Conservation (phyloP, 2,888 invertebrate species). For the Cephus nigrinus region DNA sequence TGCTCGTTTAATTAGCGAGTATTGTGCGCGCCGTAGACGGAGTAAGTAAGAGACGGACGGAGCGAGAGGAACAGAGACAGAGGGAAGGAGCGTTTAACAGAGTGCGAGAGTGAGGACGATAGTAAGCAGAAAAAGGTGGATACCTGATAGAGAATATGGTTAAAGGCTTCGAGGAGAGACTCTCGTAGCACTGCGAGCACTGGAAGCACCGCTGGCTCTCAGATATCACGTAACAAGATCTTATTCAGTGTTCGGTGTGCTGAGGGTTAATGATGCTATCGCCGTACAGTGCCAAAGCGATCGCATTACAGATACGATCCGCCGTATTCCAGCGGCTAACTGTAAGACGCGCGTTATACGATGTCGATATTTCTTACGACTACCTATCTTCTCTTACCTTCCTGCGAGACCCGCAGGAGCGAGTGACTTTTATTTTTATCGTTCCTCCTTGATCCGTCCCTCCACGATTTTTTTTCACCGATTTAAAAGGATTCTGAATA, state of each 20-base stretch:
- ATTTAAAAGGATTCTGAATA: too few species aligned
- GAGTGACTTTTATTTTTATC: not conserved
- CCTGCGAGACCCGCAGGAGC: not conserved
- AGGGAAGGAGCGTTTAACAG: not conserved
- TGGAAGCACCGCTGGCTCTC: constrained; percentile 34
- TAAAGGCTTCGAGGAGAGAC: not conserved
- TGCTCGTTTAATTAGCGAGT: constrained; percentile 64
- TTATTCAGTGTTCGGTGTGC: constrained; percentile 55
- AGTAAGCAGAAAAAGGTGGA: not conserved
- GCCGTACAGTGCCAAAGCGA: constrained; percentile 65
- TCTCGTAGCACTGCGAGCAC: not conserved
- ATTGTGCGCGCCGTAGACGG: constrained; percentile 53
- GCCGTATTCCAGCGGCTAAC: constrained; percentile 4
- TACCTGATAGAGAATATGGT: not conserved
- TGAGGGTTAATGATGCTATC: constrained; percentile 66
- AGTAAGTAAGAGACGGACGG: constrained; percentile 2
- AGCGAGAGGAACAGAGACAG: constrained; percentile 4
- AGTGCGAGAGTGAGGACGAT: not conserved
- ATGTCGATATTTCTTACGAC: constrained; percentile 53
- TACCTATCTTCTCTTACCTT: constrained; percentile 11
- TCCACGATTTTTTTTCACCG: too few species aligned
- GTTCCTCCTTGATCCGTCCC: not conserved
- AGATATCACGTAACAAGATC: constrained; percentile 65
- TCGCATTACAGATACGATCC: constrained; percentile 62
- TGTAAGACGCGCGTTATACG: constrained; percentile 34